Base-by-base conservation (phyloP, 2,113 vertebrate genomes). In the Ceyx melanurus region DNA sequence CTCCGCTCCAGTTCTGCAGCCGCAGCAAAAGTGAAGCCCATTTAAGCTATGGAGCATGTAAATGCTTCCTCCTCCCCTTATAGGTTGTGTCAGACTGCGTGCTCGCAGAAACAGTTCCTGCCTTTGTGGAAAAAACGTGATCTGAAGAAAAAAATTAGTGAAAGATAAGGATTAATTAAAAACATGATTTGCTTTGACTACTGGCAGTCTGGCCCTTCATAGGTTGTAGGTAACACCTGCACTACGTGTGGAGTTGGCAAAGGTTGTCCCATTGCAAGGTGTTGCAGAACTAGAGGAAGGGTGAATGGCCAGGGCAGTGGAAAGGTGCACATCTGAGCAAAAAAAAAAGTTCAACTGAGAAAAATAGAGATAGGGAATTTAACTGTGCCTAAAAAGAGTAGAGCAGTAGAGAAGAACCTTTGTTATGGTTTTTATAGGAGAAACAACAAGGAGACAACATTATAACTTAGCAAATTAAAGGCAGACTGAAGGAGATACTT, bases 191-290 rank as follows among this genome's bases (percentile, higher is more conserved):
- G 50, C 18, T 90, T 88, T 50, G 23, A 79, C 19, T n/a, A 48
- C n/a, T 7, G 15, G 11, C 57, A n/a, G 13, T 31, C 13, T 64
- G 43, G 40, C 29, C 17, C 6, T 5, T 37, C 6, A 3, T 15
- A 43, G 65, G 26, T 45, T 46, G 20, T 8, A 42, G 26, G 13
- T 53, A 62, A 51, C 6, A 5, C 23, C 57, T 68, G 29, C 42
- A 19, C 13, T 37, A 9, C 4, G 9, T 13, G 6, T 31, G 42
- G 16, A 22, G 5, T 16, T 0, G 0, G 53, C 40, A n/a, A n/a
- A 61, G 35, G 37, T 79, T 45, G 53, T 57, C 18, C 29, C 26
- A 21, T 16, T 48, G 50, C 14, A 45, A 68, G 19, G 16, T 35
- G 43, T 1, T 35, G 14, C 29, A 72, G 29, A 84, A 67, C 43